Base-by-base conservation (phyloP, 2,113 vertebrate genomes). In the Paralichthys olivaceus region DNA sequence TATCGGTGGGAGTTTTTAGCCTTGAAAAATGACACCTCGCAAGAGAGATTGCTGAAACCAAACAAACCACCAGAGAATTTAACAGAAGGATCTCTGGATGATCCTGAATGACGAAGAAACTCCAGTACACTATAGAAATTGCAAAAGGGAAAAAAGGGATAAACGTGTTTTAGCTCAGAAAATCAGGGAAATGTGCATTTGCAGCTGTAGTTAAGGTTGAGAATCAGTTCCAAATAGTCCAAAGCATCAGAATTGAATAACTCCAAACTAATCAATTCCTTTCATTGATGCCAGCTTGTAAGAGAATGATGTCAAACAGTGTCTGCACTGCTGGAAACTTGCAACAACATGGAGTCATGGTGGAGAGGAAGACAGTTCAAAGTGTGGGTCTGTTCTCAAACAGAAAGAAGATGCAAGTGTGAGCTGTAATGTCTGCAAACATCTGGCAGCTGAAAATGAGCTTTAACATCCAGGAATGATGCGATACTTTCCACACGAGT, bases 131-230 rank as follows among this genome's bases (percentile, higher is more conserved):
- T 40, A 34, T 34, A 13, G 37, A 12, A 12, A 40, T 3, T 40
- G 12, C 37, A 3, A 13, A 40, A 12, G 12, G 37, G 37, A 12
- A 13, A 0, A 34, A 13, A 13, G 2, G 22, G 45, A 55, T 23
- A 71, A 32, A 61, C 17, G 19, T 74, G 32, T 58, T 69, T 57
- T 19, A 40, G 45, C 25, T 49, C 67, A 25, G 34, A n/a, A 61
- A 55, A 34, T 26, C 15, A 20, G n/a, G 58, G 22, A 22, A 49
- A 70, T 9, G 28, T 40, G 29, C 60, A 75, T 61, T 29, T 69
- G 72, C 72, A 17, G 58, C 67, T 60, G 23, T 47, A 69, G 11
- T n/a, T 15, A 20, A 32, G 7, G 28, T 9, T 20, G 28, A 6
- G 28, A 59, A 32, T 29, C 3, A 5, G 17, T 19, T 32, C 25